Conservation (phyloP, 2,113 vertebrate species). For the Hemiscyllium ocellatum region DNA sequence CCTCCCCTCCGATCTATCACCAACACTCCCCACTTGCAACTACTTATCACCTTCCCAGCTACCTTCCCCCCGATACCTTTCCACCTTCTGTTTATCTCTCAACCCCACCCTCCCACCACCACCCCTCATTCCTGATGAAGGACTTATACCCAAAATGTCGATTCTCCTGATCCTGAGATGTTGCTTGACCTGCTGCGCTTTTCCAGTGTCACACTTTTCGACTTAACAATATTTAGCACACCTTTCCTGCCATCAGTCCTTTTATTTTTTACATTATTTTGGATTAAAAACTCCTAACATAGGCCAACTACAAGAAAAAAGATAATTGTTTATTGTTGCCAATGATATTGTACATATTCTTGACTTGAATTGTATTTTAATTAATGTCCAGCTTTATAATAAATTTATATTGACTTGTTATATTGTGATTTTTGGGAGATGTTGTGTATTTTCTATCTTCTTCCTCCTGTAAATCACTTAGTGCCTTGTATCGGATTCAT, state of each 20-base stretch:
- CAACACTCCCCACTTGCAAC: too few relatives aligned
- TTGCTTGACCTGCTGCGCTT: too few relatives aligned
- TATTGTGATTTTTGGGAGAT: slow-evolving; percentile 32
- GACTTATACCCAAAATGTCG: too few relatives aligned
- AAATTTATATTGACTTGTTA: slow-evolving; percentile 1
- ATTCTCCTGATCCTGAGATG: too few relatives aligned
- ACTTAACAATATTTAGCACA: not conserved
- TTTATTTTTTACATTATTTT: not conserved
- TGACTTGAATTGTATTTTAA: not conserved
- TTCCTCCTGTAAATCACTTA: not conserved
- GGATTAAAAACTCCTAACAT: not conserved
- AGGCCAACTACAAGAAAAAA: not conserved
- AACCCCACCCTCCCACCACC: too few relatives aligned
- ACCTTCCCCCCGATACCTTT: too few relatives aligned
- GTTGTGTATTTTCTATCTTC: not conserved
- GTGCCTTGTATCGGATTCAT: not conserved
- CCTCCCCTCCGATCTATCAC: too few relatives aligned
- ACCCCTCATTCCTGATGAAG: too few relatives aligned
- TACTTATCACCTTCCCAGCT: too few relatives aligned
- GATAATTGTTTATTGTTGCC: slow-evolving; percentile 37
- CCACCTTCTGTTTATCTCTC: too few relatives aligned
- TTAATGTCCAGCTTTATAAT: slow-evolving; percentile 38
- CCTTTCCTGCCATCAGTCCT: not conserved
- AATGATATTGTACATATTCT: slow-evolving; percentile 40
- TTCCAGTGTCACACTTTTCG: not conserved